A percentile compares a stretch with the other conserved stretches of the same genome.
phyloP scores from a whole-genome alignment of 2,113 vertebrate genomes.

The Pterocles orientalis region DNA sequence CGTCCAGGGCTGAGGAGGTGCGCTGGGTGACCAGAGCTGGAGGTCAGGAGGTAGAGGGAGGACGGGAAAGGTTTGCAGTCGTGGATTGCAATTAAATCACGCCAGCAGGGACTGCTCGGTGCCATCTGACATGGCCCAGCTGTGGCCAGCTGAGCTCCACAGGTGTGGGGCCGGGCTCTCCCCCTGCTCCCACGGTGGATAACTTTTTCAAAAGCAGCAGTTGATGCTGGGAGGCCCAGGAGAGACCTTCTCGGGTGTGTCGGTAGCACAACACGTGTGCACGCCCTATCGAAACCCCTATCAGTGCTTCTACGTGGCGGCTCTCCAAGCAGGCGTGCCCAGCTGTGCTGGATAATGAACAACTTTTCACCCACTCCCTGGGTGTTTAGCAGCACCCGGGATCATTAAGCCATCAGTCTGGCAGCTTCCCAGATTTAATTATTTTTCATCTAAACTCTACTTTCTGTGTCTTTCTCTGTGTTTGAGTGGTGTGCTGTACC shows the following conservation, averaged over 20 bases:
- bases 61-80: not conserved
- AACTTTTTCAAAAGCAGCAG: not conserved
- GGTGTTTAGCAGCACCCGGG: not conserved
- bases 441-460: not conserved
- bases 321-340: not conserved
- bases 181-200: rapidly evolving
- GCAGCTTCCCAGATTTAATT: not conserved
- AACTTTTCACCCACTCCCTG: not conserved
- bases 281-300: not conserved
- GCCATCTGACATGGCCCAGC: not conserved
- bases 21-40: not conserved
- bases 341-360: not conserved
- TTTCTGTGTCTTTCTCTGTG: not conserved
- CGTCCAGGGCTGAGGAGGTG: not conserved
- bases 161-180: not conserved
- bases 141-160: not conserved
- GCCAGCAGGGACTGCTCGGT: rapidly evolving
- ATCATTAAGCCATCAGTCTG: not conserved
- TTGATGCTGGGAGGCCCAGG: not conserved
- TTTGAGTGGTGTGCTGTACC: not conserved
- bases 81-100: not conserved
- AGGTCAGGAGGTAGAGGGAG: not conserved
- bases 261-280: not conserved
- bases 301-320: not conserved
- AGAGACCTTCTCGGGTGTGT: not conserved